Evolutionary conservation across 2,888 invertebrate species (phyloP).

Genomic region (Drosophila borborema): DNA sequence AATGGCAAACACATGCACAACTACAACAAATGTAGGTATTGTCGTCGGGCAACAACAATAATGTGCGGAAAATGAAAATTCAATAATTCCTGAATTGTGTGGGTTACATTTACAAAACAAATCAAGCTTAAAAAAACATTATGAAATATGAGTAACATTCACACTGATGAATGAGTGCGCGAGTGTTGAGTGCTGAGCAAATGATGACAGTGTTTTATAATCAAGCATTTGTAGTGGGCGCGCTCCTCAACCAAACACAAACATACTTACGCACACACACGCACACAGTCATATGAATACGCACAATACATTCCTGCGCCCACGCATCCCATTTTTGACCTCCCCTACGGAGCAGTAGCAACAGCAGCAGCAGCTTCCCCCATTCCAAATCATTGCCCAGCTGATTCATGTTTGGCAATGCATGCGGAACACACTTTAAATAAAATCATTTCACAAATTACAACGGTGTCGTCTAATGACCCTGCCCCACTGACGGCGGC

Average conservation of each 20-base stretch:
- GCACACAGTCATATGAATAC: conserved; percentile 13
- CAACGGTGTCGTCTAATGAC: conserved; percentile 74
- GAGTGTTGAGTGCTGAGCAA: conserved; percentile 41
- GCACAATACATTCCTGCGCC: conserved; percentile 50
- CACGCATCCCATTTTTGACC: conserved; percentile 73
- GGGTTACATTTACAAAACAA: conserved; percentile 55
- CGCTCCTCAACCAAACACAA: conserved; percentile 38
- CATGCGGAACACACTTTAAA: conserved; percentile 55
- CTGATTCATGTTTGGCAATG: conserved; percentile 67
- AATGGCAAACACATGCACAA: conserved; percentile 79
- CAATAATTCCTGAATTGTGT: conserved; percentile 66
- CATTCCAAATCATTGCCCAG: conserved; percentile 45
- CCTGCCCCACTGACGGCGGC: conserved; percentile 71
- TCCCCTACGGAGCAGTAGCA: conserved; percentile 58
- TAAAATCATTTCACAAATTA: conserved; percentile 30
- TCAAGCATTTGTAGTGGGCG: conserved; percentile 42
- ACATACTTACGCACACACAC: conserved; percentile 29
- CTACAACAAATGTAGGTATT: conserved; percentile 75
- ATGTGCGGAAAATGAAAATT: conserved; percentile 69
- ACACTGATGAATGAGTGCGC: conserved; percentile 51
- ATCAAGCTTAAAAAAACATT: conserved; percentile 43
- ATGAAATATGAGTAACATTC: conserved; percentile 66
- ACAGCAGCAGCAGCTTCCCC: conserved; percentile 23
- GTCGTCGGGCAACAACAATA: conserved; percentile 34
- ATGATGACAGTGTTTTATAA: conserved; percentile 76